A percentile compares a stretch with the other conserved stretches of the same genome.
phyloP scores from a whole-genome alignment of 1,140 invertebrate genomes.

The Spodoptera frugiperda region DNA sequence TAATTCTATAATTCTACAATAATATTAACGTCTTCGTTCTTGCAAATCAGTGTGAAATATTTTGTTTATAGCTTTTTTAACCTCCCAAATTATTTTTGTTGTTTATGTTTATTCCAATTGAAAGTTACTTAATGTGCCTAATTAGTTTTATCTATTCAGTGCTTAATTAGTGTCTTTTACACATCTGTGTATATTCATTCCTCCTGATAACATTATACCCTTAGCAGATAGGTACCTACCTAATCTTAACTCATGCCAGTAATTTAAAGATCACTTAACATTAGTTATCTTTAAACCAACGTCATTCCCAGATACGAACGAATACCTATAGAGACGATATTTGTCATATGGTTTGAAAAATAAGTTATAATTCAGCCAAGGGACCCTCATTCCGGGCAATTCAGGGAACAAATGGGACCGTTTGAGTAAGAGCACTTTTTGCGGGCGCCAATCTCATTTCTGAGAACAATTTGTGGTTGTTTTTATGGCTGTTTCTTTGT shows the following conservation, averaged over 20 bases:
- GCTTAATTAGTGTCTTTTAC: too few species aligned
- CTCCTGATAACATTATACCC: too few species aligned
- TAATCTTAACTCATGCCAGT: too few species aligned
- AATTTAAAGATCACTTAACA: too few species aligned
- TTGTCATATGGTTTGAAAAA: conserved; percentile 52
- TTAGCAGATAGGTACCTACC: too few species aligned
- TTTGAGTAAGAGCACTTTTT: conserved; percentile 60
- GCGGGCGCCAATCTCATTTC: conserved; percentile 57
- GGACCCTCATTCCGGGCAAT: conserved; percentile 57
- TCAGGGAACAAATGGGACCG: conserved; percentile 59
- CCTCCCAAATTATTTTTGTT: neutral
- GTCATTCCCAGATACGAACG: too few species aligned
- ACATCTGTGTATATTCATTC: too few species aligned
- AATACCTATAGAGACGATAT: neutral
- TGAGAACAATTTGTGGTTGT: conserved; percentile 54
- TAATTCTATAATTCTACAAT: neutral
- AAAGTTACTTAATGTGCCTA: too few species aligned
- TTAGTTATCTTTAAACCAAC: neutral
- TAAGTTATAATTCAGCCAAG: conserved; percentile 60
- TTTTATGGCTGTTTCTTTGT: conserved; percentile 22
- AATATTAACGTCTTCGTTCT: neutral
- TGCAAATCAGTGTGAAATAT: neutral
- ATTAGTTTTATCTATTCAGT: too few species aligned
- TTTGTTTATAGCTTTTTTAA: neutral
- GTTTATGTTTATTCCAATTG: neutral